Percentiles rank a stretch among this genome's conserved stretches.
Conservation (phyloP, 2,888 invertebrate genomes). For the Stomorhina lunata region DNA sequence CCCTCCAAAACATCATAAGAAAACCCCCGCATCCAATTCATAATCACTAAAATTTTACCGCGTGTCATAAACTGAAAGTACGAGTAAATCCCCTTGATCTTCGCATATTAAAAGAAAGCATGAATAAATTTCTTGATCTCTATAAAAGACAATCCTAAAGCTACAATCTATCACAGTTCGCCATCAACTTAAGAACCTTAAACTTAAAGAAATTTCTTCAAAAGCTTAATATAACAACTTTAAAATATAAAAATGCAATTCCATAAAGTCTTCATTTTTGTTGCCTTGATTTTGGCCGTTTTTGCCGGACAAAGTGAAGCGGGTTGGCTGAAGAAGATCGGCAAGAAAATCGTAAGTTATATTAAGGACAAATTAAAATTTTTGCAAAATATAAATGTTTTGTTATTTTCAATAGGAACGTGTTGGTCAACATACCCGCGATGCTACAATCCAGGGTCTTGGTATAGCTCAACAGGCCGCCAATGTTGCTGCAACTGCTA, state of each 20-base stretch:
- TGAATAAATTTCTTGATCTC: neutral
- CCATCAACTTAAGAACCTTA: neutral
- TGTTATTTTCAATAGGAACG: slow-evolving; percentile 66
- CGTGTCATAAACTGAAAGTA: neutral
- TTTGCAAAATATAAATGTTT: neutral
- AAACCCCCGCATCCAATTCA: too few relatives aligned
- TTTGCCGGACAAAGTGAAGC: slow-evolving; percentile 73
- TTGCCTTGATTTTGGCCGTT: slow-evolving; percentile 71
- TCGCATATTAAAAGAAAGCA: neutral
- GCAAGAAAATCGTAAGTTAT: slow-evolving; percentile 73
- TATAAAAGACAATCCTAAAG: neutral
- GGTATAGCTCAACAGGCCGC: slow-evolving; percentile 70
- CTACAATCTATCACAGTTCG: slow-evolving; percentile 1
- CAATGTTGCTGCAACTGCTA: slow-evolving; percentile 69
- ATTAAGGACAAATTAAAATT: neutral
- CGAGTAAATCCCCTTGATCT: neutral
- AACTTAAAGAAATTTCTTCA: neutral
- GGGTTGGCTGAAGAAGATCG: slow-evolving; percentile 74
- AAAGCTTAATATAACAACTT: neutral
- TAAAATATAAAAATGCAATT: slow-evolving; percentile 67
- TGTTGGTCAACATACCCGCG: slow-evolving; percentile 69
- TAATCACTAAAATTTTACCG: neutral
- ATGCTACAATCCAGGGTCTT: slow-evolving; percentile 69
- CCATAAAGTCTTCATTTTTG: slow-evolving; percentile 66
- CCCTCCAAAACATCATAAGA: too few relatives aligned